Evolutionary conservation across 1,140 invertebrate genomes (phyloP).

Genomic region (Colletes gigas): DNA sequence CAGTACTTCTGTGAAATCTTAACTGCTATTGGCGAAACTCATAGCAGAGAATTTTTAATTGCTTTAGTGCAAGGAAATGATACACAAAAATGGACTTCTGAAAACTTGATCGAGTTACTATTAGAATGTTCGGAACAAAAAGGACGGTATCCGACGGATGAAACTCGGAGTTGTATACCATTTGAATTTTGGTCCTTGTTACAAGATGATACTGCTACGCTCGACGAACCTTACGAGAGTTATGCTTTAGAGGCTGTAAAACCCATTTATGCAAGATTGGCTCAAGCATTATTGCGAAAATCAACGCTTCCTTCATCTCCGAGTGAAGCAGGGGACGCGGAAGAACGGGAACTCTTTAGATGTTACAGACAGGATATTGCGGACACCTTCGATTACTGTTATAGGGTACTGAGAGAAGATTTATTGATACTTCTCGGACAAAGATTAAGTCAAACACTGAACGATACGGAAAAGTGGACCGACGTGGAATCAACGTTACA

Average conservation of each 20-base stretch:
- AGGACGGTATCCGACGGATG: constrained; percentile 60
- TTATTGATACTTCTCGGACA: constrained; percentile 85
- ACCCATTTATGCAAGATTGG: constrained; percentile 86
- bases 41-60: constrained; percentile 71
- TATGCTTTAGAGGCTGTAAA: constrained; percentile 81
- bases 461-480: constrained; percentile 81
- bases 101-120: constrained; percentile 83
- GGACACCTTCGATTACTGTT: constrained; percentile 94
- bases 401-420: constrained; percentile 87
- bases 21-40: constrained; percentile 74
- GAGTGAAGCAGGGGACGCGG: constrained; percentile 80
- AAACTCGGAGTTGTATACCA: constrained; percentile 88
- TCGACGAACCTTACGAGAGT: constrained; percentile 80
- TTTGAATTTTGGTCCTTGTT: constrained; percentile 96
- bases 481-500: constrained; percentile 90
- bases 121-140: constrained; percentile 86
- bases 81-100: constrained; percentile 74
- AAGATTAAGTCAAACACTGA: constrained; percentile 77
- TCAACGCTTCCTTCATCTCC: constrained; percentile 81
- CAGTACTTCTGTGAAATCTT: constrained; percentile 74
- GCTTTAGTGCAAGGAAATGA: constrained; percentile 73
- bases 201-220: constrained; percentile 86
- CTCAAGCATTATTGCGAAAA: constrained; percentile 85
- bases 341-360: constrained; percentile 92
- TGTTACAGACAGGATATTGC: constrained; percentile 96